Evolutionary conservation across 23 tunicate genomes (phyloP).

Genomic region (Trididemnum nubilum): DNA sequence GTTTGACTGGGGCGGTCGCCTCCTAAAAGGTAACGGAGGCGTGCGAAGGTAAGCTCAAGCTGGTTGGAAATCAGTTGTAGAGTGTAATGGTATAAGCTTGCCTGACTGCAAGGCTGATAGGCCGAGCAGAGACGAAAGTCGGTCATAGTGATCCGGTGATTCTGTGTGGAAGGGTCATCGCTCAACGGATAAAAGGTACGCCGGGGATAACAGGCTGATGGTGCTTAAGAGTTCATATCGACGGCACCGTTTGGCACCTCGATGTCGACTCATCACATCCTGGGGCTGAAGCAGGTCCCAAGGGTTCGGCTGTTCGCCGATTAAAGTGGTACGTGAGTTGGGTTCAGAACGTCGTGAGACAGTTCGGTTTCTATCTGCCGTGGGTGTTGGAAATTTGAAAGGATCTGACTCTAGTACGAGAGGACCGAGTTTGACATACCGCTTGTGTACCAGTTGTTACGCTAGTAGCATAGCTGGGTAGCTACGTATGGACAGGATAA

Average conservation of each 20-base stretch:
- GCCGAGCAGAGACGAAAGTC: constrained; percentile 22
- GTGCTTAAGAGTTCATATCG: constrained; percentile 15
- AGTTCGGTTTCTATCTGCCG: constrained; percentile 19
- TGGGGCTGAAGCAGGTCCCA: constrained; percentile 28
- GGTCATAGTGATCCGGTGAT: constrained; percentile 25
- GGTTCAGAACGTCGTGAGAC: constrained; percentile 27
- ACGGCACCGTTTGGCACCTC: constrained; percentile 23
- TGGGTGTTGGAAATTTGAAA: constrained; percentile 10
- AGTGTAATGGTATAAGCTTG: constrained; percentile 5
- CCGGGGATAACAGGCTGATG: constrained; percentile 24
- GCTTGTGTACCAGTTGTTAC: constrained; percentile 2
- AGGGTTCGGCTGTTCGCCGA: constrained; percentile 20
- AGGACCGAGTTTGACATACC: constrained; percentile 8
- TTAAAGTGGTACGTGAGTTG: constrained; percentile 21
- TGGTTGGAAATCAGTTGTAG: constrained; percentile 7
- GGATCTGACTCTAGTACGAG: constrained; percentile 12
- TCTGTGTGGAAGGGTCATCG: constrained; percentile 20
- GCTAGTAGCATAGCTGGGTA: constrained; percentile 9
- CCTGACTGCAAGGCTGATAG: constrained; percentile 9
- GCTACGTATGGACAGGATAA: constrained; percentile 14
- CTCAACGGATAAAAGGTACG: constrained; percentile 25
- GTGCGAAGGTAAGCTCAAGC: constrained; percentile 5
- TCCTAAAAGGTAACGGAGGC: constrained; percentile 21
- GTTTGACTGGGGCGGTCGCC: constrained; percentile 31
- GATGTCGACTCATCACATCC: constrained; percentile 25